phyloP scores from a whole-genome alignment of 2,113 vertebrate species.

The Euleptes europaea region DNA sequence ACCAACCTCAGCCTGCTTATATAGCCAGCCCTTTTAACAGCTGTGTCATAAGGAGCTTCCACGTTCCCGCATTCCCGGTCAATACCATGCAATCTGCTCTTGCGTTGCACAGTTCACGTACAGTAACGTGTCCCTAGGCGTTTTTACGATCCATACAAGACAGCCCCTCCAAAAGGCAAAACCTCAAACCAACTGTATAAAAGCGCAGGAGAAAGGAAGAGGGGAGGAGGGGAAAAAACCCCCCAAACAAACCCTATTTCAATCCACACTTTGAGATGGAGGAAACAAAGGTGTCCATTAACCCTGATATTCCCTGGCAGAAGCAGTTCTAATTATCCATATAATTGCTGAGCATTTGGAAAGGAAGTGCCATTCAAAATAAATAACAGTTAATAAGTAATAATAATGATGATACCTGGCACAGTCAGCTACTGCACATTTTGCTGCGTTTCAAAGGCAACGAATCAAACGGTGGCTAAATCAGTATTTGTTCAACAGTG shows the following conservation, averaged over 20 bases:
- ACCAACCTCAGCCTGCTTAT: slow-evolving; percentile 7
- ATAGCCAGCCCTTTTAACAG: not conserved
- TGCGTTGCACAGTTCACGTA: not conserved
- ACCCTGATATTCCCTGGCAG: not conserved
- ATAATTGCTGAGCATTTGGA: not conserved
- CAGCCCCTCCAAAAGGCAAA: not conserved
- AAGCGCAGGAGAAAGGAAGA: not conserved
- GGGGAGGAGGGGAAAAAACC: not conserved
- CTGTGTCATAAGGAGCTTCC: not conserved
- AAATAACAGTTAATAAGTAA: not conserved
- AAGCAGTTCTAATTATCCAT: not conserved
- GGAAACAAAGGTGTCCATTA: not conserved
- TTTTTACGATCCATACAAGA: slow-evolving; percentile 10
- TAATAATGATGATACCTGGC: not conserved
- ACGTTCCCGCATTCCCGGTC: slow-evolving; percentile 7
- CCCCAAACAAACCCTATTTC: not conserved
- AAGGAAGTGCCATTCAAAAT: not conserved
- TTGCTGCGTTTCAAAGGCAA: not conserved
- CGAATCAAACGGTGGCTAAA: not conserved
- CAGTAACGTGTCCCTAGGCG: not conserved
- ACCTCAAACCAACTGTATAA: slow-evolving; percentile 16
- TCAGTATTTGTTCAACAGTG: not conserved
- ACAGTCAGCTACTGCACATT: no score
- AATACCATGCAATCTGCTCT: slow-evolving; percentile 30
- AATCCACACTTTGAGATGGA: not conserved